Evolutionary conservation across 2,797 vertebrate species (phyloP), one percentile per base, ranked within the genome.

Genomic region (Leuciscus waleckii): DNA sequence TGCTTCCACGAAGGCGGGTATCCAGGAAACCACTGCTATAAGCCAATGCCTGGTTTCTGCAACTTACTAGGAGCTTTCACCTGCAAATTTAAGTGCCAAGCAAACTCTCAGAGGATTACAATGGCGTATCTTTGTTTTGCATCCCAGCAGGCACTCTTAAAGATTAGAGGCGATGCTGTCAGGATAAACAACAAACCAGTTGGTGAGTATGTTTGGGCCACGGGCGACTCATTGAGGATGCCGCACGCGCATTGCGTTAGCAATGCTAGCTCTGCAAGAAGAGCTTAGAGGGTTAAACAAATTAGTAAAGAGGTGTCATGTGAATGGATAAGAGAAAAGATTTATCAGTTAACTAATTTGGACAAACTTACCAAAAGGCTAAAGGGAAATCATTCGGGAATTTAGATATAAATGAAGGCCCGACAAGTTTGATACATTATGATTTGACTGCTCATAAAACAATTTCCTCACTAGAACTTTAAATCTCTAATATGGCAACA

Each of bases 11-110:
- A 26, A 32, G 51, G 29, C 10, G 16, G 56, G 46, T 69, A 77
- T 43, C 49, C 17, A 26, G 46, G 63, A 68, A 84, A 84, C 16
- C 26, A 1, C 39, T 21, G 4, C 63, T 43, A 32, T 39, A 23
- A 84, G 19, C 63, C 46, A 69, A 43, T 32, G 46, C 8, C 32
- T 41, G 46, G 29, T 58, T 75, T 75, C 10, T 23, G 21, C 29
- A 83, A 51, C 71, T 81, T 69, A 69, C 67, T 49, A 70, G 61
- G 67, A 81, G 49, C 32, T 69, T 68, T 77, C n/a, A 68, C 73
- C 61, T 67, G 32, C 61, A 39, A 51, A 77, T 75, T 82, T 82
- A 71, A 58, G 46, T 54, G 61, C 46, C 43, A 68, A 29, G n/a
- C 71, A 51, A 67, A 26, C 56, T 65, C 71, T 26, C 32, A 0